Percentiles rank a stretch among this genome's conserved stretches.
Evolutionary conservation across 2,888 invertebrate genomes (phyloP).

Genomic region (Dendrolimus houi): DNA sequence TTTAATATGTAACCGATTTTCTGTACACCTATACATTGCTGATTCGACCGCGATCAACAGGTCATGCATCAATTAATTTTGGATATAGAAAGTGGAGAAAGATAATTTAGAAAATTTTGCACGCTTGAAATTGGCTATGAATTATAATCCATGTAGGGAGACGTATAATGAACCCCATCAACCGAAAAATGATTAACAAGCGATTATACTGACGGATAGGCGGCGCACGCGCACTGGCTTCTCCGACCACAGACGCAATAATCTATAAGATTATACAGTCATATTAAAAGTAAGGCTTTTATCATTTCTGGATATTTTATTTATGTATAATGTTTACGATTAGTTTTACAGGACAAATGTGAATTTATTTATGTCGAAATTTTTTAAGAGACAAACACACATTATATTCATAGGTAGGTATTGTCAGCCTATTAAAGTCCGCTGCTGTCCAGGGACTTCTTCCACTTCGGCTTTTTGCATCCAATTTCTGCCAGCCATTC

Average conservation of each 20-base stretch:
- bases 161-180: constrained; percentile 66
- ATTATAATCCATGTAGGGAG: constrained; percentile 47
- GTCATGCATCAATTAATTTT: background rate
- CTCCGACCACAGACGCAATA: constrained; percentile 41
- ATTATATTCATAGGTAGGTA: too few species aligned
- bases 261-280: constrained; percentile 12
- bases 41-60: background rate
- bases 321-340: too few species aligned
- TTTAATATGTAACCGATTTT: background rate
- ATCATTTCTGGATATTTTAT: too few species aligned
- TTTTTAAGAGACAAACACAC: too few species aligned
- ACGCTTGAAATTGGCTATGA: constrained; percentile 50
- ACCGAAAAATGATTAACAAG: constrained; percentile 75
- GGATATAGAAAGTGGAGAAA: constrained; percentile 9
- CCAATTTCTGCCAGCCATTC: too few species aligned
- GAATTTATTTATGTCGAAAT: too few species aligned
- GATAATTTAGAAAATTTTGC: constrained; percentile 44
- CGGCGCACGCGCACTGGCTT: constrained; percentile 64
- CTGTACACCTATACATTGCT: background rate
- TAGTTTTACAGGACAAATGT: too few species aligned
- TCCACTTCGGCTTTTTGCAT: too few species aligned
- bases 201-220: constrained; percentile 73
- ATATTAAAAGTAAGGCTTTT: too few species aligned
- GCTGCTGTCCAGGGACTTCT: too few species aligned
- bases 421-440: too few species aligned